Evolutionary conservation across 2,113 vertebrate genomes (phyloP).

Genomic region (Porphyrio hochstetteri): DNA sequence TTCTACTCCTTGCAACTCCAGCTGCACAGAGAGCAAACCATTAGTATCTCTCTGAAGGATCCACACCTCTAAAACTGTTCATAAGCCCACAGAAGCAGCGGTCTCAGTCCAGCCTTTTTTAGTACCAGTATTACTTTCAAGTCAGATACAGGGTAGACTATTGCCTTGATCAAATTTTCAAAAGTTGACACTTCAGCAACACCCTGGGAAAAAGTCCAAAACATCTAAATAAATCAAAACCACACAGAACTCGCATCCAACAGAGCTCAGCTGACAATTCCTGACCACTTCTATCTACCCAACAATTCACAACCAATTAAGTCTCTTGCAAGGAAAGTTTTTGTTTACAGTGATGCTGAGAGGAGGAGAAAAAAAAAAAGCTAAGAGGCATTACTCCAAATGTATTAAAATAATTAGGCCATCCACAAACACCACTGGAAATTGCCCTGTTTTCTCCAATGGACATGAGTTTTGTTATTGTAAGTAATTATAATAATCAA

Average conservation of each 20-base stretch:
- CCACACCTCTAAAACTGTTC: not conserved
- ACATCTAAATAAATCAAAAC: not conserved
- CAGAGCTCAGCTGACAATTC: not conserved
- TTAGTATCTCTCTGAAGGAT: not conserved
- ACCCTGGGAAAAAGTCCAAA: not conserved
- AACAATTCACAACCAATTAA: conserved; percentile 37
- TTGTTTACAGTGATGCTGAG: not conserved
- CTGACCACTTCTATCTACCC: not conserved
- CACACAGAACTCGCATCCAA: not conserved
- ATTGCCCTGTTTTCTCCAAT: conserved; percentile 7
- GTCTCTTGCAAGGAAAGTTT: not conserved
- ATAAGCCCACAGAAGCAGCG: not conserved
- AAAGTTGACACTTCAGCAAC: not conserved
- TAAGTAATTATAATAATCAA: not conserved
- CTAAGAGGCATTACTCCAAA: conserved; percentile 3
- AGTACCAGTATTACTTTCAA: not conserved
- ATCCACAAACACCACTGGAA: conserved; percentile 37
- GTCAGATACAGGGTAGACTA: not conserved
- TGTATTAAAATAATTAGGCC: conserved; percentile 44
- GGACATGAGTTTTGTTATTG: not conserved
- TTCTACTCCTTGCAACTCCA: not conserved
- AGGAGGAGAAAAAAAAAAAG: not conserved
- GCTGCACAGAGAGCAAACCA: not conserved
- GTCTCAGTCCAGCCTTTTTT: not conserved
- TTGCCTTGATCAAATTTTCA: not conserved